Evolutionary conservation across 2,888 invertebrate genomes (phyloP), one percentile per base, ranked within the genome.

Genomic region (Euproctis similis): DNA sequence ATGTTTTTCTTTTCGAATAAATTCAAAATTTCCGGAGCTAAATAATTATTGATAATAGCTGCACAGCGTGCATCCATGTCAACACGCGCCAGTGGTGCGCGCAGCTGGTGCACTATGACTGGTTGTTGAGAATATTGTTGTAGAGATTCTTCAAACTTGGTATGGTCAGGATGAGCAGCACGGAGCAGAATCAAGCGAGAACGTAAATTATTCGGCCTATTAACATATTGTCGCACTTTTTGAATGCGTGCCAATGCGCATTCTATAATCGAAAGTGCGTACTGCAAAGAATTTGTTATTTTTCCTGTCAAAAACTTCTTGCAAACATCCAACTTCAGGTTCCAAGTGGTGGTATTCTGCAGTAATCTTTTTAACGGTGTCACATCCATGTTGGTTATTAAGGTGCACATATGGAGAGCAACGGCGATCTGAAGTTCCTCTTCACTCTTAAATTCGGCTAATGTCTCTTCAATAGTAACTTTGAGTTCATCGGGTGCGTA

Each of bases 401-500:
- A 25, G 9, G 31, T 36, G 24, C 34, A 52, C 49, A 68, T 59
- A 26, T 64, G 60, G 1, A 35, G 39, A 1, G 52, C 26, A 0
- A 67, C 42, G 1, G 42, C 51, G 19, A 57, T 35, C 32, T 69
- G 55, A 3, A 65, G 39, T 3, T 43, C 26, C 1, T 46, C 44
- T 13, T 54, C 47, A 2, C 47, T 37, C 8, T 37, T 26, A 8
- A 37, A 39, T 11, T 43, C 33, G n/a, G 31, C 13, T 1, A 58
- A 11, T 8, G 40, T 41, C 9, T 45, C 28, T 31, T 56, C 39
- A 8, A 69, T 30, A 1, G 44, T 32, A 5, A 26, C 18, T 20
- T 39, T 34, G 3, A 62, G 40, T 3, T 57, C 63, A 4, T 49
- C 52, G 3, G 72, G 72, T 8, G 53, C 47, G 16, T 59, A 60